phyloP scores from a whole-genome alignment of 2,797 vertebrate species.

The Gallinago stenura region DNA sequence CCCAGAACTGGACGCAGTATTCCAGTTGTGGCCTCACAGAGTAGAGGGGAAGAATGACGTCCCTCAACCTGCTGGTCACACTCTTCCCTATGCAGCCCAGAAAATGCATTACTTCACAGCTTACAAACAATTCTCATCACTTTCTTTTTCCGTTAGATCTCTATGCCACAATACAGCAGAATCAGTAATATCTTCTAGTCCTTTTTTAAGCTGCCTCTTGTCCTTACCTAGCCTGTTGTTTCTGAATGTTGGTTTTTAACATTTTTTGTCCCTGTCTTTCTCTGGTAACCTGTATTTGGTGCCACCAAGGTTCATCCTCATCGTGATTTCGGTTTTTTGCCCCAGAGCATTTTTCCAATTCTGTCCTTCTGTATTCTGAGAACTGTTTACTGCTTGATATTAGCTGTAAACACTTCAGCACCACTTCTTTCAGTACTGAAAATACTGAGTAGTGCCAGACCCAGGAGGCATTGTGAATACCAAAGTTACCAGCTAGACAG shows the following conservation, averaged over 20 bases:
- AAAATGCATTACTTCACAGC: rapidly evolving
- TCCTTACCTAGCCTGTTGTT: not conserved
- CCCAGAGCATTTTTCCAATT: not conserved
- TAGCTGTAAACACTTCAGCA: not conserved
- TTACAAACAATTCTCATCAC: not conserved
- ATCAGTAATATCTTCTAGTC: not conserved
- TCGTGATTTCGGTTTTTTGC: rapidly evolving
- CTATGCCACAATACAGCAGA: not conserved
- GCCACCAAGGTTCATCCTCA: not conserved
- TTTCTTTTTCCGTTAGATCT: not conserved
- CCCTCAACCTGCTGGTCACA: too few relatives aligned
- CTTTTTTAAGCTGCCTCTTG: not conserved
- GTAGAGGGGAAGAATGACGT: too few relatives aligned
- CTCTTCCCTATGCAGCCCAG: too few relatives aligned
- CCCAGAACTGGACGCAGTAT: too few relatives aligned
- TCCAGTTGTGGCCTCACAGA: too few relatives aligned
- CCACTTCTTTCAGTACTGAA: not conserved
- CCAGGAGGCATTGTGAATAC: not conserved
- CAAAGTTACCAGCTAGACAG: not conserved
- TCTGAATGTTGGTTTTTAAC: not conserved
- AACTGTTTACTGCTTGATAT: not conserved
- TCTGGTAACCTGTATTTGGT: not conserved
- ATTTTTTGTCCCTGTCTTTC: not conserved
- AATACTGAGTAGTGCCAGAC: not conserved
- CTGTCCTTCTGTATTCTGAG: not conserved